Conservation (phyloP, 2,888 invertebrate genomes). For the Dryadula phaetusa region DNA sequence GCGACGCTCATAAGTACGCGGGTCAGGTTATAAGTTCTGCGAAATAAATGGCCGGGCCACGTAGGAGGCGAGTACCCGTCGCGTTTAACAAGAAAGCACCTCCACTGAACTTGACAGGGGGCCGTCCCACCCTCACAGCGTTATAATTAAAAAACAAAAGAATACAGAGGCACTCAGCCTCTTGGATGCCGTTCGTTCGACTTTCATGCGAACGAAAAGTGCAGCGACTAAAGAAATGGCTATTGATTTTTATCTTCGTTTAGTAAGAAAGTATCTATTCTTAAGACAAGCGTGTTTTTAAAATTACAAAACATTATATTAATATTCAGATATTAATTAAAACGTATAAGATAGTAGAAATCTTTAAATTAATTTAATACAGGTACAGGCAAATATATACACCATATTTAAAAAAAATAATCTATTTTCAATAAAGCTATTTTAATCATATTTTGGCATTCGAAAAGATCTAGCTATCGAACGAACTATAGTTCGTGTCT, state of each 20-base stretch:
- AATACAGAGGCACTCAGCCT: slow-evolving; percentile 81
- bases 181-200: slow-evolving; percentile 70
- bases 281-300: neutral
- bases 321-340: neutral
- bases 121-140: slow-evolving; percentile 70
- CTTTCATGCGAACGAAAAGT: slow-evolving; percentile 76
- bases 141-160: slow-evolving; percentile 85
- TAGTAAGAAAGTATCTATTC: slow-evolving; percentile 31
- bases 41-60: slow-evolving; percentile 83
- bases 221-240: slow-evolving; percentile 63
- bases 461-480: no score
- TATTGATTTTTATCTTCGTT: slow-evolving; percentile 44
- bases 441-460: no score
- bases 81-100: slow-evolving; percentile 79
- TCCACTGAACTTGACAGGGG: slow-evolving; percentile 73
- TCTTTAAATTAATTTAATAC: neutral
- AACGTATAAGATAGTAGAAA: neutral
- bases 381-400: no score
- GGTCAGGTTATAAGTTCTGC: slow-evolving; percentile 84
- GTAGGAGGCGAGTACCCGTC: slow-evolving; percentile 77
- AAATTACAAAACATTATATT: neutral
- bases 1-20: slow-evolving; percentile 84
- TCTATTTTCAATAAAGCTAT: no score
- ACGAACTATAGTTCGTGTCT: no score
- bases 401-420: no score